These are phyloP conservation scores for Lysiphlebus fabarum DNA, from an alignment of 1,140 invertebrate genomes.

Conservation along the genomic window DNA sequence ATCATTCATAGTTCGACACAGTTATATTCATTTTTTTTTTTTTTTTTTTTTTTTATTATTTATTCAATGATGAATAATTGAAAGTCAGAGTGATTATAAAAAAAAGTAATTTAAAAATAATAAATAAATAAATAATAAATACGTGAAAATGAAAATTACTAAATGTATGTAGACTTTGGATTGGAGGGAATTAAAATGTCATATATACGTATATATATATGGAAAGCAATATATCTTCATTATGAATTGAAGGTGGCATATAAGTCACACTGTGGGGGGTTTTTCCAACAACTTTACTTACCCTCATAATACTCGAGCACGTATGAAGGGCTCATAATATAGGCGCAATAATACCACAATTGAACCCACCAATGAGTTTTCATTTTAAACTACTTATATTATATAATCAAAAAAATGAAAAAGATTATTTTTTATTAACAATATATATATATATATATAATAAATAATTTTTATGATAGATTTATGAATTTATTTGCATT, in stretches of 20 bases:
- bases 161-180: slow-evolving; percentile 16
- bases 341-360: slow-evolving; percentile 32
- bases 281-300: slow-evolving; percentile 35
- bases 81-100: too few species aligned
- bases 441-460: too few species aligned
- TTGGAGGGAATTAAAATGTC: slow-evolving; percentile 27
- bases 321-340: slow-evolving; percentile 29
- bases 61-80: too few species aligned
- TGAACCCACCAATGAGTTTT: slow-evolving; percentile 32
- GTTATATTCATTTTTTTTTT: not conserved
- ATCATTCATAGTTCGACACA: slow-evolving; percentile 1
- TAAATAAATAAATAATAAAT: not conserved
- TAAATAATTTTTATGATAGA: too few species aligned
- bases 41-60: too few species aligned
- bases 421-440: too few species aligned
- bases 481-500: too few species aligned
- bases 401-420: not conserved
- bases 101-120: not conserved
- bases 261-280: slow-evolving; percentile 41
- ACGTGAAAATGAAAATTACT: not conserved
- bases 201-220: too few species aligned
- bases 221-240: slow-evolving; percentile 41
- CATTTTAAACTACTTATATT: slow-evolving; percentile 28
- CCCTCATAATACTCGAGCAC: slow-evolving; percentile 42
- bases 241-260: slow-evolving; percentile 31